phyloP scores from a whole-genome alignment of 2,113 vertebrate species.

The Brachyhypopomus gauderio region DNA sequence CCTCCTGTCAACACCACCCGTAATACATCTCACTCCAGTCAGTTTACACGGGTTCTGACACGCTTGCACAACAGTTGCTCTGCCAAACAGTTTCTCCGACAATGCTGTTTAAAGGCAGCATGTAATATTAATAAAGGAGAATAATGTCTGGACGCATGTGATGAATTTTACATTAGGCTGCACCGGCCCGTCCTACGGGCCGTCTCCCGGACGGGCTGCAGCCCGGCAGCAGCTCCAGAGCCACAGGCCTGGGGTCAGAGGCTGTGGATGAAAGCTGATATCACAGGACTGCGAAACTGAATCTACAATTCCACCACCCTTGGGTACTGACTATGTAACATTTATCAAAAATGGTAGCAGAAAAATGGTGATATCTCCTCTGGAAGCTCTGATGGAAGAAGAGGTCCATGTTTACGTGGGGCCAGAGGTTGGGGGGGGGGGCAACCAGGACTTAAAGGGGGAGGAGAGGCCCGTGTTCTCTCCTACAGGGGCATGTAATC shows the following conservation, averaged over 20 bases:
- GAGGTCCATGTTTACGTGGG: no score
- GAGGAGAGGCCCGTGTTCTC: background rate
- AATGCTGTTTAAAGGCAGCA: constrained; percentile 70
- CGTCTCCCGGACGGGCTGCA: no score
- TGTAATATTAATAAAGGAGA: constrained; percentile 81
- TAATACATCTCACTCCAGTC: constrained; percentile 58
- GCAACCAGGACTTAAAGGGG: no score
- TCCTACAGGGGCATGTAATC: constrained; percentile 30
- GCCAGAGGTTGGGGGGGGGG: background rate
- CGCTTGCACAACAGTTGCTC: constrained; percentile 58
- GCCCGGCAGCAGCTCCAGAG: background rate
- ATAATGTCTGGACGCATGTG: constrained; percentile 68
- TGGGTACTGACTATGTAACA: background rate
- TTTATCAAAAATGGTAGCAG: background rate
- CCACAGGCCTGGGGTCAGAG: background rate
- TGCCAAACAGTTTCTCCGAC: constrained; percentile 69
- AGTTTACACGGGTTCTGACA: constrained; percentile 69
- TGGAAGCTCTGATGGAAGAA: background rate
- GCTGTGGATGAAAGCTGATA: background rate
- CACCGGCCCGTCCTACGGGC: constrained; percentile 17
- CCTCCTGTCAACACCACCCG: constrained; percentile 42
- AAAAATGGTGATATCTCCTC: background rate
- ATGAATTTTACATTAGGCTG: constrained; percentile 82
- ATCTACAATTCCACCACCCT: background rate
- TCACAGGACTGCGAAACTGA: background rate